Evolutionary conservation across 2,888 invertebrate genomes (phyloP).

Genomic region (Microctonus aethiopoides): DNA sequence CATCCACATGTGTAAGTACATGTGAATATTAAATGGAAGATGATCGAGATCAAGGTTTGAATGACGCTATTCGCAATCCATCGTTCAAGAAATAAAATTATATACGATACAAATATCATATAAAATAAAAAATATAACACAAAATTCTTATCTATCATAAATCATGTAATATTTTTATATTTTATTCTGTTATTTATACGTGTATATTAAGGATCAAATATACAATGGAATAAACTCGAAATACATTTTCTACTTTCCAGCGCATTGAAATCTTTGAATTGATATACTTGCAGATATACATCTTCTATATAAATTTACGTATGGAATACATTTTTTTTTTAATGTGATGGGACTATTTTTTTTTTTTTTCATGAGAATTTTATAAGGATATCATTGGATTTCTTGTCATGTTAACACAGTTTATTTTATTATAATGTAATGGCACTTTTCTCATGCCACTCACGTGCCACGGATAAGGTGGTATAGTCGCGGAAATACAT

Average conservation of each 20-base stretch:
- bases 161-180: background rate
- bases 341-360: background rate
- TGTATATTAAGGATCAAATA: too few relatives aligned
- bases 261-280: background rate
- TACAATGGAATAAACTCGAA: background rate
- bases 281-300: too few relatives aligned
- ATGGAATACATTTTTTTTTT: background rate
- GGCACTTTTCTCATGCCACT: background rate
- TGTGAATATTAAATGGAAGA: background rate
- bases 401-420: constrained; percentile 11
- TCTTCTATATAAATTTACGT: background rate
- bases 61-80: background rate
- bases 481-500: background rate
- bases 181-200: background rate
- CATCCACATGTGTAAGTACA: background rate
- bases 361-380: background rate
- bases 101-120: background rate
- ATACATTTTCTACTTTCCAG: background rate
- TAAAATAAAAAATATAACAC: background rate
- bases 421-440: constrained; percentile 12
- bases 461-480: constrained; percentile 1
- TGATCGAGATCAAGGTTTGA: background rate
- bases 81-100: background rate
- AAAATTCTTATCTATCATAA: too few relatives aligned
- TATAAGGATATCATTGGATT: constrained; percentile 1